These are phyloP conservation scores for Sebastes jordani DNA, from an alignment of 2,797 vertebrate species.

Conservation along the genomic window DNA sequence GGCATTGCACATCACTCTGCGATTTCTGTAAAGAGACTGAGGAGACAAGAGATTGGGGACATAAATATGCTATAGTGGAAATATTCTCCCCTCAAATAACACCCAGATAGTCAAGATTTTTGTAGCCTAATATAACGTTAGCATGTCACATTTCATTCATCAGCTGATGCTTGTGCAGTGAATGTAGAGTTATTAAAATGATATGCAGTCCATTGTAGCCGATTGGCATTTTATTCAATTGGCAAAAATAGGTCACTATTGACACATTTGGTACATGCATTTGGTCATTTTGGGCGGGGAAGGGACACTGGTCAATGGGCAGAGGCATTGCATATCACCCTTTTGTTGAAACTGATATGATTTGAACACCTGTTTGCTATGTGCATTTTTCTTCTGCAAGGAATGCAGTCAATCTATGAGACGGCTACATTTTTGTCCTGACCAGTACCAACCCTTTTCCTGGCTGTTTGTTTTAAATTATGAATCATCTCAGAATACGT, in stretches of 20 bases:
- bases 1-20: not conserved
- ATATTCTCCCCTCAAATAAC: not conserved
- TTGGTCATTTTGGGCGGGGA: constrained; percentile 24
- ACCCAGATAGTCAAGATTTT: not conserved
- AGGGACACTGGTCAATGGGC: not conserved
- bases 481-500: constrained; percentile 38
- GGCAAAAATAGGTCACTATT: not conserved
- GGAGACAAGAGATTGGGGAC: not conserved
- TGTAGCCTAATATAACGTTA: not conserved
- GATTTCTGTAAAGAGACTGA: not conserved
- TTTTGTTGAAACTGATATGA: not conserved
- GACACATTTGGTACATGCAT: not conserved
- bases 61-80: not conserved
- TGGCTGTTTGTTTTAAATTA: constrained; percentile 11
- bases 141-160: constrained; percentile 42
- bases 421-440: not conserved
- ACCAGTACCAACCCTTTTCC: not conserved
- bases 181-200: not conserved
- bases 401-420: not conserved
- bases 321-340: constrained; percentile 1
- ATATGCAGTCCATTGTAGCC: not conserved
- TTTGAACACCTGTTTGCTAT: not conserved
- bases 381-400: not conserved
- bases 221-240: not conserved
- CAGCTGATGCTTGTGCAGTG: not conserved